Base-by-base conservation (phyloP, 2,888 invertebrate species). In the Sialis fuliginosa region DNA sequence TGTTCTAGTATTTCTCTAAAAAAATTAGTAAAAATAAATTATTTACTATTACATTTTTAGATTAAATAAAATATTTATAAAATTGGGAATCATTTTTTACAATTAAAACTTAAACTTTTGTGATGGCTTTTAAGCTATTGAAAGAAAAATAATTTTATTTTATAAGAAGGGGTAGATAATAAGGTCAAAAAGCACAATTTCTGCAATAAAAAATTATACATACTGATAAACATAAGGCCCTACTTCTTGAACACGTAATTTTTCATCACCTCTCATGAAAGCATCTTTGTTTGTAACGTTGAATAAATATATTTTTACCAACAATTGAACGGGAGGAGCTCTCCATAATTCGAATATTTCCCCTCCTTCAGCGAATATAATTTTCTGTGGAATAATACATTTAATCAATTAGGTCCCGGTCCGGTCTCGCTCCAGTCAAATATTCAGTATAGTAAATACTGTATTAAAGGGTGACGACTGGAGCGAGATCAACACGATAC, bases 221-320 rank as follows among this genome's bases (percentile, higher is more conserved):
- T 66, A 92, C 92, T 77, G 83, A 66, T 92, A 93, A 0, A 88
- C 84, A 60, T 86, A 90, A 0, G 90, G 91, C 0, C 91, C 91
- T 7, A 87, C 74, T 68, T 91, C 79, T 53, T 81, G 66, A 2
- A 90, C 70, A 45, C 71, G 72, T 22, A 90, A 62, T 57, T 82
- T 85, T 35, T 72, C 71, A 5, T 75, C 78, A 0, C 87, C 86
- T 1, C 74, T 69, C 61, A 89, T 66, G 61, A 79, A 89, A 5
- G 77, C 85, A 5, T 85, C 82, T 8, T 75, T 74, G 57, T 90
- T 90, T 6, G 90, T 90, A 3, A 89, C 71, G 58, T 90, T 90
- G 65, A 86, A 90, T 2, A 90, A 68, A 58, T 75, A 87, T 0
- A 90, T 79, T 56, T 79, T 77, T 30, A 84, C 69, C 59, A 80